Percentiles rank a stretch among this genome's conserved stretches.
phyloP scores from a whole-genome alignment of 2,888 invertebrate species.

The Cheilosia soror region DNA sequence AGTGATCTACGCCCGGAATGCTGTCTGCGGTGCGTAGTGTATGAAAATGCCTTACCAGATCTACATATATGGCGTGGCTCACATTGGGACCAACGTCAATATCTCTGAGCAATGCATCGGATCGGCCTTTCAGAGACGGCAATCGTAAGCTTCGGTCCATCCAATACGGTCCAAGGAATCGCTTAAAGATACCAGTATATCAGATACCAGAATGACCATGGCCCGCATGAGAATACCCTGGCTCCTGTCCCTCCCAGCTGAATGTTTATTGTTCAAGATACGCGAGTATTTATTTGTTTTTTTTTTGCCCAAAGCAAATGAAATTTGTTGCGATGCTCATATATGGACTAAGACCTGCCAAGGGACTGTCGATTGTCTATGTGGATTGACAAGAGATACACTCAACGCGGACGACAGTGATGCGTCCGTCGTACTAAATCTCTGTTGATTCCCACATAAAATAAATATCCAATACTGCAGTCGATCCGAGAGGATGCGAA shows the following conservation, averaged over 20 bases:
- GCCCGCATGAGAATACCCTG: constrained; percentile 44
- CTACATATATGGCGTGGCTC: constrained; percentile 69
- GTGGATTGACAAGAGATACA: constrained; percentile 71
- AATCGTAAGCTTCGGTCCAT: constrained; percentile 37
- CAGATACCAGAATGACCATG: background rate
- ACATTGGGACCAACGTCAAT: constrained; percentile 57
- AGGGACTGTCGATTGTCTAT: constrained; percentile 71
- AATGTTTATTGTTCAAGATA: constrained; percentile 72
- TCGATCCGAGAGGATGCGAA: constrained; percentile 16
- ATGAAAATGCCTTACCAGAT: constrained; percentile 55
- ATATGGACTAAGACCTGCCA: constrained; percentile 75
- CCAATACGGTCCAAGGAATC: constrained; percentile 50
- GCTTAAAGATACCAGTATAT: constrained; percentile 14
- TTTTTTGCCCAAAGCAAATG: constrained; percentile 64
- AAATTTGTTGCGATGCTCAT: constrained; percentile 75
- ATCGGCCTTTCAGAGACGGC: constrained; percentile 44
- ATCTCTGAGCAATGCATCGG: constrained; percentile 45
- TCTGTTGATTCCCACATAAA: constrained; percentile 73
- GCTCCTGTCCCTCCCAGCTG: background rate
- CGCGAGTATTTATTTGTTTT: constrained; percentile 73
- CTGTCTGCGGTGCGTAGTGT: constrained; percentile 46
- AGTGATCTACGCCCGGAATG: constrained; percentile 70
- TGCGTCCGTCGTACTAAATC: constrained; percentile 54
- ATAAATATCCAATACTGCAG: constrained; percentile 66
- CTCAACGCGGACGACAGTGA: constrained; percentile 60